Percentiles rank a stretch among this genome's conserved stretches.
Conservation (phyloP, 1,140 invertebrate genomes). For the Drosophila pandora region DNA sequence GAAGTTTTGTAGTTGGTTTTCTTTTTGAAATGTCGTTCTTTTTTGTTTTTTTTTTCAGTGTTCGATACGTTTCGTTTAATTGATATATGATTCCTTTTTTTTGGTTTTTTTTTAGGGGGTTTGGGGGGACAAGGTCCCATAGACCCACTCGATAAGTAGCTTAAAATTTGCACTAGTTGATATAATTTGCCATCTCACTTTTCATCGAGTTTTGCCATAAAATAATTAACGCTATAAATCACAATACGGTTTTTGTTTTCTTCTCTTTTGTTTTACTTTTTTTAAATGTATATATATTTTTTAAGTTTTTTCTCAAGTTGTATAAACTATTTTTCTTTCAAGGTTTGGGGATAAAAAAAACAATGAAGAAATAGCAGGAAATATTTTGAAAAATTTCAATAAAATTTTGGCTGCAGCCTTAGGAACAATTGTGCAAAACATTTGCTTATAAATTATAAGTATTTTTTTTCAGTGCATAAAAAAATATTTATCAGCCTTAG, state of each 20-base stretch:
- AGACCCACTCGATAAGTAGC: constrained; percentile 31
- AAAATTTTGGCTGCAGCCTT: neutral
- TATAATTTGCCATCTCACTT: constrained; percentile 32
- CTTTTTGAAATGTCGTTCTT: constrained; percentile 19
- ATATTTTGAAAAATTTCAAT: neutral
- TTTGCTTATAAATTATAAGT: neutral
- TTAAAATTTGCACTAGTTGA: constrained; percentile 71
- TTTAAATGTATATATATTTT: constrained; percentile 34
- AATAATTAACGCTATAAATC: constrained; percentile 83
- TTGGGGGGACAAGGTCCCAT: constrained; percentile 3
- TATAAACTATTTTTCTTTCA: neutral
- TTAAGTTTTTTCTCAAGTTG: constrained; percentile 16
- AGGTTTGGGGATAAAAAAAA: neutral
- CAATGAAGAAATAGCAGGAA: neutral
- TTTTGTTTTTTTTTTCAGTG: constrained; percentile 10
- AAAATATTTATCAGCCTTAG: neutral
- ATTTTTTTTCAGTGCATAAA: neutral
- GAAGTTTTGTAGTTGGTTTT: constrained; percentile 64
- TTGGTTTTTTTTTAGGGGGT: constrained; percentile 10
- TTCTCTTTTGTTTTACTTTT: constrained; percentile 33
- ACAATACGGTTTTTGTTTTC: constrained; percentile 75
- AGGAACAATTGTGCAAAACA: neutral
- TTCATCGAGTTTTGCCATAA: constrained; percentile 56
- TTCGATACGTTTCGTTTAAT: constrained; percentile 74
- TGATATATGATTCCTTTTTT: constrained; percentile 54